Evolutionary conservation across 2,888 invertebrate species (phyloP).

Genomic region (Crioceris asparagi): DNA sequence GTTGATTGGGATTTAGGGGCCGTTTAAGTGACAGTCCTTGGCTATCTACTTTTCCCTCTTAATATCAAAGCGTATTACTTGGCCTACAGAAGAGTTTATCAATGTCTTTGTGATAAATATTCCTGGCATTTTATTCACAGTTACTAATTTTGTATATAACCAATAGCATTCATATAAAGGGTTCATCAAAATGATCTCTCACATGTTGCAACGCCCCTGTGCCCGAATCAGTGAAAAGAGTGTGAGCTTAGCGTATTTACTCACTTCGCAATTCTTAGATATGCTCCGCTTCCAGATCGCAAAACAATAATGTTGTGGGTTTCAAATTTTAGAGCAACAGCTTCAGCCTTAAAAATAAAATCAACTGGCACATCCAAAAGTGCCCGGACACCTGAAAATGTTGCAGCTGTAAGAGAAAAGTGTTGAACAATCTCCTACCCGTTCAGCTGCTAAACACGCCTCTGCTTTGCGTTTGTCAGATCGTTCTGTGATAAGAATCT

Average conservation of each 20-base stretch:
- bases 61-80: too few species aligned
- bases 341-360: slow-evolving; percentile 13
- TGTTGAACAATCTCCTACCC: slow-evolving; percentile 6
- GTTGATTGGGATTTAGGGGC: too few species aligned
- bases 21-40: too few species aligned
- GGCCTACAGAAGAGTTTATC: too few species aligned
- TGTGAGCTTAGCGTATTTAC: neutral
- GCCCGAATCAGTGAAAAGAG: slow-evolving; percentile 6
- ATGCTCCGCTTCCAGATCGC: slow-evolving; percentile 12
- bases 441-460: slow-evolving; percentile 11
- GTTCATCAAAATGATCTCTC: slow-evolving; percentile 3
- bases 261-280: slow-evolving; percentile 7
- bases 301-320: slow-evolving; percentile 12
- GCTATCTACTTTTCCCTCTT: too few species aligned
- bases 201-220: slow-evolving; percentile 7
- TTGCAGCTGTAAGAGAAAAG: slow-evolving; percentile 4
- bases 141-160: too few species aligned
- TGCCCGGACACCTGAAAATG: slow-evolving; percentile 6
- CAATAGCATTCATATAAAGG: too few species aligned
- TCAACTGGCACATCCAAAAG: slow-evolving; percentile 12
- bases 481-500: slow-evolving; percentile 7
- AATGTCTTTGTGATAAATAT: too few species aligned
- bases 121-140: too few species aligned
- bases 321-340: slow-evolving; percentile 14
- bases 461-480: slow-evolving; percentile 8